Percentiles rank a stretch among this genome's conserved stretches.
Evolutionary conservation across 2,113 vertebrate species (phyloP).

Genomic region (Hippocampus guttulatus): DNA sequence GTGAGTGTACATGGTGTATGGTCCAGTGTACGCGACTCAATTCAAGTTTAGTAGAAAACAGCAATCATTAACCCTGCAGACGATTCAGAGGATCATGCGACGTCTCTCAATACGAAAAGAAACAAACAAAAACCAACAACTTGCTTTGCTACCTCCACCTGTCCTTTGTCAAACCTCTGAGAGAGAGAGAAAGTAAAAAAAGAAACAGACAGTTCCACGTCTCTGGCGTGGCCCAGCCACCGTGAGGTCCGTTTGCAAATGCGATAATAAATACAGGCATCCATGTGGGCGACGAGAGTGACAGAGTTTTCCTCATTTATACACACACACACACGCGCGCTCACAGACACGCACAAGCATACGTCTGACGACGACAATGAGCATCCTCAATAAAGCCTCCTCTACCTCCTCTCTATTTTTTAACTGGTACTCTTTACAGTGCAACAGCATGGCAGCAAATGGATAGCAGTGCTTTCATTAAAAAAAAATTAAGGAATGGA

Average conservation of each 20-base stretch:
- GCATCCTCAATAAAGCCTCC: conserved; percentile 56
- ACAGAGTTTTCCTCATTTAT: conserved; percentile 56
- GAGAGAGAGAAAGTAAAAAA: conserved; percentile 20
- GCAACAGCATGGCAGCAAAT: conserved; percentile 72
- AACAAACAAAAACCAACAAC: conserved; percentile 8
- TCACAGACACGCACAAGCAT: conserved; percentile 50
- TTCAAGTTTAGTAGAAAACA: conserved; percentile 69
- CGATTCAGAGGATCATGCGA: conserved; percentile 45
- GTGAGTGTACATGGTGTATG: conserved; percentile 57
- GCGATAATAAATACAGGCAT: conserved; percentile 75
- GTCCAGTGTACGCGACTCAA: conserved; percentile 71
- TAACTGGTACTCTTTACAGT: conserved; percentile 67
- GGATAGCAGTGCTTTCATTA: conserved; percentile 71
- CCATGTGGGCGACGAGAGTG: conserved; percentile 57
- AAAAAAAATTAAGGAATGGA: conserved; percentile 16
- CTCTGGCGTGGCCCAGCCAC: conserved; percentile 74
- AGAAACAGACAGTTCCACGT: conserved; percentile 53
- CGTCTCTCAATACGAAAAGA: conserved; percentile 47
- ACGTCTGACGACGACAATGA: conserved; percentile 54
- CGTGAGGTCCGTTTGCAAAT: conserved; percentile 63
- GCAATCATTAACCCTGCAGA: conserved; percentile 59
- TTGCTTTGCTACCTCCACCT: conserved; percentile 44
- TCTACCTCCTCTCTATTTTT: conserved; percentile 48
- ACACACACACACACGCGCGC: conserved; percentile 17
- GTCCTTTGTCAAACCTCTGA: conserved; percentile 62